Evolutionary conservation across 2,888 invertebrate genomes (phyloP), one percentile per base, ranked within the genome.

Genomic region (Pammene fasciana): DNA sequence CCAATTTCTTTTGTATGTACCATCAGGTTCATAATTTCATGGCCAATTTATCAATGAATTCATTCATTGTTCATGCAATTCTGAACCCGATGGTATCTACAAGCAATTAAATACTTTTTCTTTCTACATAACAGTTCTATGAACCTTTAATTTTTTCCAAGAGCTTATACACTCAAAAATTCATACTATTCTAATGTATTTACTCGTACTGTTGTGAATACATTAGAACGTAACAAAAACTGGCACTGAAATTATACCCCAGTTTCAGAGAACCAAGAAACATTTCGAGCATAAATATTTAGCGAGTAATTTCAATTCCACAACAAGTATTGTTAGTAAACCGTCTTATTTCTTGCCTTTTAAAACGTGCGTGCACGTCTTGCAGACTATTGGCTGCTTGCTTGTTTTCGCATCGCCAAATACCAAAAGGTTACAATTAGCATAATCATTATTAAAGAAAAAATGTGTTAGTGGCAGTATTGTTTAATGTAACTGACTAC

Each of bases 301-400:
- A 38, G 8, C 46, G 48, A 38, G 38, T 48, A 18, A 41, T 38
- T 62, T 50, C 62, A 52, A 54, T 45, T 59, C 34, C 43, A 59
- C 62, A 62, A 62, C 62, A 62, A 18, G 50, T 62, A 7, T 54
- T 64, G 54, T 55, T 64, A 45, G 52, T 64, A 64, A 64, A 64
- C 64, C 34, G 26, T 43, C 41, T 55, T 54, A 45, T 45, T 64
- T 64, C 64, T 43, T 34, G 45, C 54, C 14, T 43, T 54, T 43
- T 7, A 45, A 43, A 52, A 64, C 52, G 52, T 14, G 43, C 45
- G 45, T 64, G 43, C 26, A 45, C 54, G 45, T 43, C 43, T 64
- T 43, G 26, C 52, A 52, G 52, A 54, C 14, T 43, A 43, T 5
- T 36, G 14, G 41, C 6, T 43, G n/a, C n/a, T 41, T 14, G 26